Evolutionary conservation across 1,140 invertebrate species (phyloP).

Genomic region (Temnothorax nylanderi): DNA sequence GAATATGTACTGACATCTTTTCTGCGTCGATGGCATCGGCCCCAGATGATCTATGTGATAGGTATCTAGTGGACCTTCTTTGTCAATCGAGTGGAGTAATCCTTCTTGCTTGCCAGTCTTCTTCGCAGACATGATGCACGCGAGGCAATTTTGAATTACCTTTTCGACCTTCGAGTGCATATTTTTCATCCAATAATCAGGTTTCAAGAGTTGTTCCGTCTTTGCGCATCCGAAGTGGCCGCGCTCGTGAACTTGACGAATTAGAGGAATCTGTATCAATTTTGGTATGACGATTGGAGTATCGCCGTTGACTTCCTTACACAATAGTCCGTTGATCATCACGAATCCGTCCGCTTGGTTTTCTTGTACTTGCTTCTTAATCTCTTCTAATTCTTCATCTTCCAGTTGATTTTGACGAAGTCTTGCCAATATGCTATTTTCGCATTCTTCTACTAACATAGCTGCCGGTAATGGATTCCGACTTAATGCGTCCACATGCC

Average conservation of each 20-base stretch:
- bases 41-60: constrained; percentile 3
- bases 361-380: not conserved
- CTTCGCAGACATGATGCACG: not conserved
- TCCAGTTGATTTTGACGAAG: not conserved
- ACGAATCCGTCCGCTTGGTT: not conserved
- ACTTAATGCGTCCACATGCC: too few relatives aligned
- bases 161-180: not conserved
- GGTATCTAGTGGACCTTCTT: not conserved
- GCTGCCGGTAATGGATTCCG: not conserved
- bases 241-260: not conserved
- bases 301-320: not conserved
- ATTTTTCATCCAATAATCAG: constrained; percentile 1
- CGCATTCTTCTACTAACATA: constrained; percentile 1
- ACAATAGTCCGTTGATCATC: not conserved
- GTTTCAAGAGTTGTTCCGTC: not conserved
- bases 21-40: not conserved
- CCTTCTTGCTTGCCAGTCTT: constrained; percentile 8
- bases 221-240: not conserved
- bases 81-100: not conserved
- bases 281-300: not conserved
- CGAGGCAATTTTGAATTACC: not conserved
- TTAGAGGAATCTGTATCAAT: not conserved
- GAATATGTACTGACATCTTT: constrained; percentile 11
- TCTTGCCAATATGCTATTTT: not conserved
- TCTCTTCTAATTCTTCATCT: not conserved